Evolutionary conservation across 2,113 vertebrate species (phyloP).

Genomic region (Suricata suricatta): DNA sequence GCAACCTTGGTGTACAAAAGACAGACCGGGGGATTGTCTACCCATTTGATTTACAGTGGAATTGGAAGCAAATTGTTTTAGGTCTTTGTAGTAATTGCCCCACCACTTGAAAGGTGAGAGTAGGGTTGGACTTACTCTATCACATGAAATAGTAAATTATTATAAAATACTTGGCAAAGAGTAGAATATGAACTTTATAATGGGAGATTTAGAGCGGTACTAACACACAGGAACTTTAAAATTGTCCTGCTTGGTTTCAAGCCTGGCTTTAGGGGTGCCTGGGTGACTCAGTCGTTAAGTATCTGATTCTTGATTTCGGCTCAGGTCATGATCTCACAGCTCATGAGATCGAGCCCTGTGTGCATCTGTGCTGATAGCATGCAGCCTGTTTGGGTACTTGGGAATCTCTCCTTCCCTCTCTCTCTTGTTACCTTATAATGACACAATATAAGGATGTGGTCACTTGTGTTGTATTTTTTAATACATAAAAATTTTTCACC

Average conservation of each 20-base stretch:
- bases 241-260: slow-evolving; percentile 29
- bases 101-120: slow-evolving; percentile 17
- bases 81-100: slow-evolving; percentile 3
- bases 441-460: background rate
- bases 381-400: too few relatives aligned
- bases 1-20: background rate
- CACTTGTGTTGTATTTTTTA: background rate
- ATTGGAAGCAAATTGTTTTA: slow-evolving; percentile 8
- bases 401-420: too few relatives aligned
- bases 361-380: too few relatives aligned
- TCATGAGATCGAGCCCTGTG: too few relatives aligned
- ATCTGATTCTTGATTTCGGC: too few relatives aligned
- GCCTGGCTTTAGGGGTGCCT: too few relatives aligned
- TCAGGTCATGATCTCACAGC: too few relatives aligned
- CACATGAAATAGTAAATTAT: slow-evolving; percentile 21
- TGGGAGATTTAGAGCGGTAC: slow-evolving; percentile 15
- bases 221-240: slow-evolving; percentile 19
- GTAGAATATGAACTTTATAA: background rate
- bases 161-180: slow-evolving; percentile 50
- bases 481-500: slow-evolving; percentile 55
- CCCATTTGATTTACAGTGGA: background rate
- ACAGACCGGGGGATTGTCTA: background rate
- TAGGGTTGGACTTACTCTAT: background rate
- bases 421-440: slow-evolving; percentile 16
- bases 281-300: too few relatives aligned